Evolutionary conservation across 2,888 invertebrate species (phyloP), one percentile per base, ranked within the genome.

Genomic region (Nycteola revayana): DNA sequence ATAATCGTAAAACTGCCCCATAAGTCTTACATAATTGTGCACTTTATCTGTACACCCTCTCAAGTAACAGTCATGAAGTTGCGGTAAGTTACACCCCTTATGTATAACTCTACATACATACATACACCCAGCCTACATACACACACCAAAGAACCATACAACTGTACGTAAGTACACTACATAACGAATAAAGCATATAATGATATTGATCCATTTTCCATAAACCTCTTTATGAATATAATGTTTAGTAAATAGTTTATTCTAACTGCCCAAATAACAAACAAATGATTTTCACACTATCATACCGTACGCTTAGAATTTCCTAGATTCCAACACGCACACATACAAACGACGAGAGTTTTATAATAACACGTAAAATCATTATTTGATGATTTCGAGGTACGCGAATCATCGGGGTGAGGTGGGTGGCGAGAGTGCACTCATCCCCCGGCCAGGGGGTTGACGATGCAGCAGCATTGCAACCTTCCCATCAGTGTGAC

Each of bases 321-420:
- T 49, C 32, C 37, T 46, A 56, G 58, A 57, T 32, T 32, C 25
- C 18, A 20, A 2, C 32, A 44, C 53, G 17, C 52, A 49, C 44
- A 53, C 44, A 39, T 9, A 21, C 21, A 45, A 33, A 40, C n/a
- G 43, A 49, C 49, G 41, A 53, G 54, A 53, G 75, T 85, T 87
- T 86, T 83, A 86, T 86, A 74, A 81, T 84, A 81, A 81, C 78
- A 78, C 73, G 73, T 73, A 75, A 84, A 86, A 88, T 87, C 83
- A 88, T 88, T 88, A 87, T 85, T 86, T 85, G 88, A 88, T 87
- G 88, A 88, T 86, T 84, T 69, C 74, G 78, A 70, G 83, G 83
- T 64, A 67, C 69, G 77, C 70, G 80, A 69, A 66, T 75, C 75
- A 76, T 76, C 71, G 78, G 82, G 68, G 68, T 72, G 79, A 68